phyloP scores from a whole-genome alignment of 2,888 invertebrate genomes.

The Spilarctia lutea region DNA sequence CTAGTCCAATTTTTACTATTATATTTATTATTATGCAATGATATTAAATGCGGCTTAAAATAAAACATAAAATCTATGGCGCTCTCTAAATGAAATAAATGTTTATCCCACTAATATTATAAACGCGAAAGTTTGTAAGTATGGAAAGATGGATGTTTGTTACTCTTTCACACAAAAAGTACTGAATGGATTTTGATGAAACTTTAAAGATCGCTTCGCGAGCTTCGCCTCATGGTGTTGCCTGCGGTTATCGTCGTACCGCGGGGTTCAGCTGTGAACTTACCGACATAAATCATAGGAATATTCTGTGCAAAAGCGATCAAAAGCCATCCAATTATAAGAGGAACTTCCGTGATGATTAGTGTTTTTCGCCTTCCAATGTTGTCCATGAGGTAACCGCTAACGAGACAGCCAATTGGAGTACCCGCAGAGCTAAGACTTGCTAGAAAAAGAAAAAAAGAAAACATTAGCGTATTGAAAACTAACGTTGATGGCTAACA shows the following conservation, averaged over 20 bases:
- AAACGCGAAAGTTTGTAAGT: too few species aligned
- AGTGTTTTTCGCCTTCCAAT: conserved; percentile 89
- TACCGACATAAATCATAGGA: conserved; percentile 88
- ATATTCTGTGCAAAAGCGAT: conserved; percentile 87
- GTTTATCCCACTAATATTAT: too few species aligned
- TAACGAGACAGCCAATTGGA: conserved; percentile 89
- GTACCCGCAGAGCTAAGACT: conserved; percentile 89
- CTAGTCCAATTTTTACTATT: not conserved
- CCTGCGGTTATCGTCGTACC: too few species aligned
- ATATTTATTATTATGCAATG: not conserved
- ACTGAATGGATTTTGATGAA: too few species aligned
- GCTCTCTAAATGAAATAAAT: not conserved
- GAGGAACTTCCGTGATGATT: conserved; percentile 89
- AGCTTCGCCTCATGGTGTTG: too few species aligned
- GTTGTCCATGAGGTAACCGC: conserved; percentile 90
- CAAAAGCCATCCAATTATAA: conserved; percentile 89
- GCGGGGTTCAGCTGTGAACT: too few species aligned
- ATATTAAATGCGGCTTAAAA: not conserved
- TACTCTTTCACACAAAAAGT: too few species aligned
- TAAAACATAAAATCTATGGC: not conserved
- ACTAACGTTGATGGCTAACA: not conserved
- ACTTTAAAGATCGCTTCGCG: too few species aligned
- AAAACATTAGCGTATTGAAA: not conserved
- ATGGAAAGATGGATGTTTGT: too few species aligned
- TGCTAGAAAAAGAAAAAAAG: conserved; percentile 75